Conservation (phyloP, 2,113 vertebrate species). For the Nesogale talazaci region DNA sequence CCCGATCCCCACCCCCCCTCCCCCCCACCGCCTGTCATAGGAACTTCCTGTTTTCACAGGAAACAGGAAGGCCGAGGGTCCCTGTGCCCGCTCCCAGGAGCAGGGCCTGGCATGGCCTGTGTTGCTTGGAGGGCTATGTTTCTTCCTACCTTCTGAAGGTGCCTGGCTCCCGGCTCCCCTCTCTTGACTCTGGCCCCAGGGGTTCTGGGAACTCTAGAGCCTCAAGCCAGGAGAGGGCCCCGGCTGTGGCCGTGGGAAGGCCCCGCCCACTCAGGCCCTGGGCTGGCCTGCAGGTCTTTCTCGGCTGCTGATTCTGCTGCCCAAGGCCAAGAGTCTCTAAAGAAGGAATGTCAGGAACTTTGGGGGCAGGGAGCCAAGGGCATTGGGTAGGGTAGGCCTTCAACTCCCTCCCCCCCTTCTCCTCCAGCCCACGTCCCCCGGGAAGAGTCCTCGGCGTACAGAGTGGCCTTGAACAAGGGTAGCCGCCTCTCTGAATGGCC, state of each 20-base stretch:
- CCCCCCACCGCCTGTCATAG: not conserved
- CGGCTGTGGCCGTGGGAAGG: accelerated
- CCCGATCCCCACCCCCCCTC: not conserved
- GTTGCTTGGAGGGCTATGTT: accelerated
- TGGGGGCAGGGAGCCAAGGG: no score
- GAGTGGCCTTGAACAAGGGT: not conserved
- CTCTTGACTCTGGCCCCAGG: no score
- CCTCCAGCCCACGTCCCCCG: no score
- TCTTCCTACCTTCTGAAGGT: not conserved
- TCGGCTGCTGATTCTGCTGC: no score
- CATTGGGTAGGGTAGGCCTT: no score
- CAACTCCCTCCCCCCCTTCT: no score
- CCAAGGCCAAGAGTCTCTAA: no score
- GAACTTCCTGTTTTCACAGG: slow-evolving; percentile 50
- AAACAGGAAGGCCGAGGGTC: slow-evolving; percentile 20
- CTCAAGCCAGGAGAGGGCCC: not conserved
- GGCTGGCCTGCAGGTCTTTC: no score
- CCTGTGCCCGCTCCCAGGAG: not conserved
- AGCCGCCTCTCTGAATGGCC: not conserved
- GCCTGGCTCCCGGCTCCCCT: not conserved
- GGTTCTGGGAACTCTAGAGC: not conserved
- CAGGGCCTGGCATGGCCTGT: no score
- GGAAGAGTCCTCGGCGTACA: not conserved
- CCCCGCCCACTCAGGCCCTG: accelerated
- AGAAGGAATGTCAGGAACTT: no score